phyloP scores from a whole-genome alignment of 2,797 vertebrate species.

The Lates japonicus region DNA sequence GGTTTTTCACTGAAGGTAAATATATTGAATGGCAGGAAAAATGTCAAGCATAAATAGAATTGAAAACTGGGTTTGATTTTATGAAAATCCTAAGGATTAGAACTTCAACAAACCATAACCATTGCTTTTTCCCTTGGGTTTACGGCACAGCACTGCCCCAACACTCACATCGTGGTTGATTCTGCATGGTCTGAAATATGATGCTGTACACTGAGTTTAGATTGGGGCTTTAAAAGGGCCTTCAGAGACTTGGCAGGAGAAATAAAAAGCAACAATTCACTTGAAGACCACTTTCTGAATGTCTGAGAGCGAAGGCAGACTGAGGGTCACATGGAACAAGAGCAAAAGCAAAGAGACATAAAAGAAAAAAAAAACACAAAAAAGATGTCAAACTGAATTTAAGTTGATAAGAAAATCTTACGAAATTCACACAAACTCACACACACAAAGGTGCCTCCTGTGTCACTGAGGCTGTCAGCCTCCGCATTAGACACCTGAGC shows the following conservation, averaged over 20 bases:
- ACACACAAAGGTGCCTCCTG: slow-evolving; percentile 27
- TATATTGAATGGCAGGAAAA: not conserved
- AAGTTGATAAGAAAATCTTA: slow-evolving; percentile 30
- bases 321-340: slow-evolving; percentile 25
- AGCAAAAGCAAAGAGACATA: slow-evolving; percentile 8
- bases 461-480: slow-evolving; percentile 53
- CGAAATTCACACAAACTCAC: slow-evolving; percentile 23
- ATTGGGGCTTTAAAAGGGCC: slow-evolving; percentile 13
- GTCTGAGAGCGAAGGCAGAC: slow-evolving; percentile 29
- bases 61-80: not conserved
- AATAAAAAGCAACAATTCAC: slow-evolving; percentile 25
- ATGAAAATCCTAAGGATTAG: not conserved
- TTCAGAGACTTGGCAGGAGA: slow-evolving; percentile 36
- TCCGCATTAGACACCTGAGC: slow-evolving; percentile 50
- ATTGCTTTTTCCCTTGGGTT: not conserved
- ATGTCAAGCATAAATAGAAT: not conserved
- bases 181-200: slow-evolving; percentile 2
- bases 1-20: not conserved
- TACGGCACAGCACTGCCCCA: not conserved
- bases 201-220: not conserved
- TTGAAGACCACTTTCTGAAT: slow-evolving; percentile 30
- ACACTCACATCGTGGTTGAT: not conserved
- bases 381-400: slow-evolving; percentile 41
- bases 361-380: slow-evolving; percentile 6
- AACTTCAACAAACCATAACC: not conserved